Conservation (phyloP, 2,797 vertebrate species). For the Cheirogaleus major region DNA sequence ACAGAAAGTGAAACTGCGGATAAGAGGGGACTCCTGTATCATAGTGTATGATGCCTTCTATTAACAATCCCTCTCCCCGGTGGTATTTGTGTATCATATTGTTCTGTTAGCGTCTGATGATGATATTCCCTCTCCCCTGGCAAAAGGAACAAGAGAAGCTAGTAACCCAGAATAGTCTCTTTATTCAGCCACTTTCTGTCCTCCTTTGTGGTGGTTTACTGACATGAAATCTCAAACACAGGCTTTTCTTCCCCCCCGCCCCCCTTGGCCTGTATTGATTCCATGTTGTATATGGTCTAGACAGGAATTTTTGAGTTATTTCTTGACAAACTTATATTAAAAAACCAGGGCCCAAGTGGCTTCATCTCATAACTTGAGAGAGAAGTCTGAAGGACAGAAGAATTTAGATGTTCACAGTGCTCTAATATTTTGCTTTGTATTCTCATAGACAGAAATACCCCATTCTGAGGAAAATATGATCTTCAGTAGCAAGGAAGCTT, state of each 20-base stretch:
- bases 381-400: not conserved
- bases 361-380: not conserved
- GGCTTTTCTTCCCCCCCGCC: not conserved
- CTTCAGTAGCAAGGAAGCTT: not conserved
- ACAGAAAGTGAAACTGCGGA: not conserved
- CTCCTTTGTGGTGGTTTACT: not conserved
- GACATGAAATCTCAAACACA: not conserved
- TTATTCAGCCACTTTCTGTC: not conserved
- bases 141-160: not conserved
- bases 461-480: not conserved
- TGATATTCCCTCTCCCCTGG: not conserved
- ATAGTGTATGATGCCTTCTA: rapidly evolving
- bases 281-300: not conserved
- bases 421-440: not conserved
- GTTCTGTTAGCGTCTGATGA: not conserved
- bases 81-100: not conserved
- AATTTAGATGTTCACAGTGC: not conserved
- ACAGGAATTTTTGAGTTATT: not conserved
- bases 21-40: not conserved
- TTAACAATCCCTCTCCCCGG: not conserved
- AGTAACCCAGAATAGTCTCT: not conserved
- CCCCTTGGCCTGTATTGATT: not conserved
- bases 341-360: not conserved
- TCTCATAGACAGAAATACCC: not conserved
- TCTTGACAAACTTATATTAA: not conserved